A percentile compares a stretch with the other conserved stretches of the same genome.
phyloP scores from a whole-genome alignment of 2,888 invertebrate species.

The Byasa hedistus region DNA sequence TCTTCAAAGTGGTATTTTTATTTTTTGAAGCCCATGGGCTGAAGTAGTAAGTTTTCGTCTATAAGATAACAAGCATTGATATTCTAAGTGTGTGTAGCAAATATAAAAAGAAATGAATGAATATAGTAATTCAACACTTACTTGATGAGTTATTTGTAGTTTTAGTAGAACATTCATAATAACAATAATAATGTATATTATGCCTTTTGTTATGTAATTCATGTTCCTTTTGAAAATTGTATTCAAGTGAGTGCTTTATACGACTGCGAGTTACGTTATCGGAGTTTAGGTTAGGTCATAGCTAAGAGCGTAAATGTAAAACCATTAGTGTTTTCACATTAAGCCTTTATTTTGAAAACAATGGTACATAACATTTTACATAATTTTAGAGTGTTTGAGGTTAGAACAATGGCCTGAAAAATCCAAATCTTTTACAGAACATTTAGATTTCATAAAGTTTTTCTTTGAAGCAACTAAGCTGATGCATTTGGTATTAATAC shows the following conservation, averaged over 20 bases:
- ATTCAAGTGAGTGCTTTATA: constrained; percentile 8
- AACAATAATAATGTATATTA: constrained; percentile 5
- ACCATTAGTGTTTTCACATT: constrained; percentile 32
- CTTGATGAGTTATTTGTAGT: constrained; percentile 23
- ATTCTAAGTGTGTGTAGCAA: not conserved
- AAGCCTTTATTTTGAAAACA: constrained; percentile 52
- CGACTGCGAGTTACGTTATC: constrained; percentile 18
- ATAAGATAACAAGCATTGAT: constrained; percentile 28
- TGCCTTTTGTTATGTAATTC: constrained; percentile 17
- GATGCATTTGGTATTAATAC: constrained; percentile 64
- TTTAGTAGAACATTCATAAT: constrained; percentile 24
- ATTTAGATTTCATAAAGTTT: constrained; percentile 59
- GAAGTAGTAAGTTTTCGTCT: constrained; percentile 44
- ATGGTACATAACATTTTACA: constrained; percentile 40
- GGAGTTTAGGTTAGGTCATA: constrained; percentile 3
- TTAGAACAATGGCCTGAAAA: constrained; percentile 59
- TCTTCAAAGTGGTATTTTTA: constrained; percentile 38
- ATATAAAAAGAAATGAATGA: not conserved
- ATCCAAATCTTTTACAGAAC: constrained; percentile 56
- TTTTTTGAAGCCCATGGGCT: constrained; percentile 54
- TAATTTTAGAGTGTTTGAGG: constrained; percentile 51
- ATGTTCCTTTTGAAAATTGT: constrained; percentile 19
- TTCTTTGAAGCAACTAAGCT: constrained; percentile 62
- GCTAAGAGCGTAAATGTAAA: constrained; percentile 8
- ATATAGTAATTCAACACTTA: constrained; percentile 11